A percentile compares a stretch with the other conserved stretches of the same genome.
Conservation (phyloP, 2,113 vertebrate genomes). For the Anthoscopus minutus region DNA sequence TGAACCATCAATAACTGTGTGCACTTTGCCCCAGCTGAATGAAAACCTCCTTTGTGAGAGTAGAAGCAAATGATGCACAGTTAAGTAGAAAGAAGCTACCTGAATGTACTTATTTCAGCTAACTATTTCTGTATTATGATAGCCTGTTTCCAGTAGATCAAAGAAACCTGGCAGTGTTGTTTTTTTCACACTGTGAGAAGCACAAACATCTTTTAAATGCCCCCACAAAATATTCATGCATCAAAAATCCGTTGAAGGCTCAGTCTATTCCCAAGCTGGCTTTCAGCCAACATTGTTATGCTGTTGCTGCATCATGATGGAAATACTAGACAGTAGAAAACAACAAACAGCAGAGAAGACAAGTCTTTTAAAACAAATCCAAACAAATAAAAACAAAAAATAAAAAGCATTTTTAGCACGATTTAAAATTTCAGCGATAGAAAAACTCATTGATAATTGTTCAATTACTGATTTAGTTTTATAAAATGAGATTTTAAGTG, state of each 20-base stretch:
- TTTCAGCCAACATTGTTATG: constrained; percentile 52
- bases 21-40: constrained; percentile 18
- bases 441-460: not conserved
- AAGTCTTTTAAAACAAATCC: not conserved
- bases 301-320: constrained; percentile 36
- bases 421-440: not conserved
- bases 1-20: constrained; percentile 48
- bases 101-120: constrained; percentile 54
- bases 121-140: constrained; percentile 49
- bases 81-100: constrained; percentile 40
- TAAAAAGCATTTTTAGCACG: not conserved
- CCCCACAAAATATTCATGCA: constrained; percentile 35
- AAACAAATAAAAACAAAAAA: not conserved
- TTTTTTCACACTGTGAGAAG: constrained; percentile 39
- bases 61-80: not conserved
- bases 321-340: constrained; percentile 26
- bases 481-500: not conserved
- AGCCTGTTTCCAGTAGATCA: constrained; percentile 58
- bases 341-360: not conserved
- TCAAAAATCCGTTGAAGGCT: constrained; percentile 34
- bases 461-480: not conserved
- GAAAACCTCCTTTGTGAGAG: constrained; percentile 25
- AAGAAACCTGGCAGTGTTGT: constrained; percentile 46
- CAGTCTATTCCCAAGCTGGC: constrained; percentile 23
- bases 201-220: constrained; percentile 67